Conservation (phyloP, 2,113 vertebrate species). For the Eptesicus fuscus region DNA sequence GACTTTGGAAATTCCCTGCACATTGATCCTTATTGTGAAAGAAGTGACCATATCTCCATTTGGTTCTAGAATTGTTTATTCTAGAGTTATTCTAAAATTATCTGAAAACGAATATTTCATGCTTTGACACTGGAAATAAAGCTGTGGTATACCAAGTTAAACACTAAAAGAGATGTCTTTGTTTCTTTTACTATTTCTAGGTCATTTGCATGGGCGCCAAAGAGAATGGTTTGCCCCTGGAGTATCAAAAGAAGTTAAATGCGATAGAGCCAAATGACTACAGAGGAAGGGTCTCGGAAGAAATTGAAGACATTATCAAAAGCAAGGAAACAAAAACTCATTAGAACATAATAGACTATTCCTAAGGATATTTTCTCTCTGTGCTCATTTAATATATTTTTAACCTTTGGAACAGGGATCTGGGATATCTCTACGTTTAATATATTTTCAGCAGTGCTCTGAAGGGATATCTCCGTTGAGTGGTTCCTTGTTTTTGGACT, state of each 20-base stretch:
- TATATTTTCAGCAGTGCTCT: not conserved
- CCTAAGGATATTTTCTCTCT: not conserved
- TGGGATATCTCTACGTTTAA: not conserved
- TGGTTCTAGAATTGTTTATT: not conserved
- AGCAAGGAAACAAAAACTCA: conserved; percentile 58
- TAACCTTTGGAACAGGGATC: not conserved
- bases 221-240: conserved; percentile 88
- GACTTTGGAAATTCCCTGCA: not conserved
- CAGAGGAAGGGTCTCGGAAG: conserved; percentile 86
- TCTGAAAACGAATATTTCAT: not conserved
- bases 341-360: conserved; percentile 35
- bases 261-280: conserved; percentile 90
- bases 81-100: not conserved
- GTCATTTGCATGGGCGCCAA: conserved; percentile 92
- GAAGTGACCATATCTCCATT: not conserved
- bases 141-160: not conserved
- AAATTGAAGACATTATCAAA: conserved; percentile 82
- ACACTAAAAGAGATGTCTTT: not conserved
- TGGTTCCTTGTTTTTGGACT: not conserved
- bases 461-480: not conserved
- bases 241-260: conserved; percentile 88
- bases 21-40: not conserved
- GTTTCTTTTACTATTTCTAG: conserved; percentile 70
- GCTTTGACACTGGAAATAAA: not conserved
- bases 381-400: not conserved